A percentile compares a stretch with the other conserved stretches of the same genome.
Conservation (phyloP, 2,113 vertebrate genomes). For the Alouatta palliata region DNA sequence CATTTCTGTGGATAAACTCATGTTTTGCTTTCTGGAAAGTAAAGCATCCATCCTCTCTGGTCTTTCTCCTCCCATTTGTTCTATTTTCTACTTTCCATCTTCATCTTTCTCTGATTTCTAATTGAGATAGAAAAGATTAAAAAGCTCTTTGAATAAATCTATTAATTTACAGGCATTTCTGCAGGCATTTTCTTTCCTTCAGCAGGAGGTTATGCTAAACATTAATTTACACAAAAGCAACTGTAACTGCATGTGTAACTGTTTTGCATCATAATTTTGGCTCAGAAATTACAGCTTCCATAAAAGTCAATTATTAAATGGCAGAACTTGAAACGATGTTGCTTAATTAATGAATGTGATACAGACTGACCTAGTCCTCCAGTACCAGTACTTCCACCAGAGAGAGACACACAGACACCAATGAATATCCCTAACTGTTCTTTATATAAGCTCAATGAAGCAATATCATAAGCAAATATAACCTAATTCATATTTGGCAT, state of each 20-base stretch:
- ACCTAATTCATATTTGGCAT: neutral
- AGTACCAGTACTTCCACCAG: neutral
- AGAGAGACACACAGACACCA: neutral
- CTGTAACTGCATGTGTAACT: neutral
- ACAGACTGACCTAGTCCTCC: neutral
- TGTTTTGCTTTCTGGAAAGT: neutral
- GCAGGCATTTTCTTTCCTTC: neutral
- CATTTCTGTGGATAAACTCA: neutral
- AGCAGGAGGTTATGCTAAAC: constrained; percentile 36
- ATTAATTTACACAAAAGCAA: neutral
- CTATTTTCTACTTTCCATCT: neutral
- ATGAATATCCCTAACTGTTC: neutral
- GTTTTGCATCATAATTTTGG: constrained; percentile 5
- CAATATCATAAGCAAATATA: neutral
- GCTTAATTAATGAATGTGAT: constrained; percentile 59
- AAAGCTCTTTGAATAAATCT: neutral
- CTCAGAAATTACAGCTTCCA: constrained; percentile 50
- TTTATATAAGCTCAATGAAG: neutral
- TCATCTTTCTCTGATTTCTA: neutral
- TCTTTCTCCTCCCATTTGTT: neutral
- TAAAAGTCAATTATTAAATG: constrained; percentile 45
- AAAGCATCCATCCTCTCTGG: neutral
- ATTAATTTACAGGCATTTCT: neutral
- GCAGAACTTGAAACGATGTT: constrained; percentile 52
- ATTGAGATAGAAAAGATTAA: neutral